Evolutionary conservation across 2,888 invertebrate species (phyloP), one percentile per base, ranked within the genome.

Genomic region (Leptothorax acervorum): DNA sequence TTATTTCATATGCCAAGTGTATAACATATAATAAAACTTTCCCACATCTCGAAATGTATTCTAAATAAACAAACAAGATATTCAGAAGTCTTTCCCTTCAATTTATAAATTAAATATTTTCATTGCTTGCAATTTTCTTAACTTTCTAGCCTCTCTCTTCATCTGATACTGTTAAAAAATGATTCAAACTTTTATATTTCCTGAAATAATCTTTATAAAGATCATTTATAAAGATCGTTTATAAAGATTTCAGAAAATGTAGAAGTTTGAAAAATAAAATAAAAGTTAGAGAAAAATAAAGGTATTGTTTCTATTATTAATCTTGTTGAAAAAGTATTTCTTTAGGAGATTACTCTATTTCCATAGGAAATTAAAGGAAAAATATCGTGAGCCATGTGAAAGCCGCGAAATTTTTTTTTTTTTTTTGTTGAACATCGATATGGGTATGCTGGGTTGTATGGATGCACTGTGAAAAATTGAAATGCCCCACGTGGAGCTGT

Each of bases 391-490:
- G n/a, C n/a, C 18, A 48, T 23, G 15, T n/a, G 9, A 2, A 78
- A 68, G 12, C 57, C 31, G 9, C 45, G 0, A 45, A 39, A 28
- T 48, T 48, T 35, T 35, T 35, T 42, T 35, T 55, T 78, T 70
- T 57, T 60, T 70, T 23, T 66, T 45, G 15, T 28, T 45, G 42
- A 35, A 42, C 31, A 45, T 70, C 57, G 12, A 70, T 70, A 45
- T 70, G 45, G 18, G 4, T 63, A 76, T 55, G 68, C 12, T 66
- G 12, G 42, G 11, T 70, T 70, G 31, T 55, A 55, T n/a, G 15
- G 45, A 31, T 57, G 71, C 71, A 57, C 12, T 15, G 45, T 71
- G 71, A 79, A 79, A 79, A 79, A 79, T 79, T 71, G 48, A 70
- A 79, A 71, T 39, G 57, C n/a, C 5, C 48, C 71, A 35, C 71